Conservation (phyloP, 2,113 vertebrate genomes). For the Dasyurus viverrinus region DNA sequence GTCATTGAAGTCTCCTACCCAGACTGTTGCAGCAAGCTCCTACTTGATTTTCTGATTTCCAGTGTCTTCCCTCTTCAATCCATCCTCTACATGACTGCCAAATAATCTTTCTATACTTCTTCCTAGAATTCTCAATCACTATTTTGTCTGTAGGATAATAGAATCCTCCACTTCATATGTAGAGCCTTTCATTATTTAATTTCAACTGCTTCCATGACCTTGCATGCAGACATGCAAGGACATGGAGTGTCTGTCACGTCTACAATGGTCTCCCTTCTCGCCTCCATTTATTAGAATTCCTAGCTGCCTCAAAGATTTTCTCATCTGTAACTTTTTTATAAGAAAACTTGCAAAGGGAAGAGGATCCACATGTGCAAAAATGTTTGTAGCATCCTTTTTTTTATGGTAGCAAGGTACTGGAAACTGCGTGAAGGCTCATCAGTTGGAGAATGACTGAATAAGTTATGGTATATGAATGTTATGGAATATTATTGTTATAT, state of each 20-base stretch:
- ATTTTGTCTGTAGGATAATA: background rate
- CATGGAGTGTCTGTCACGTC: background rate
- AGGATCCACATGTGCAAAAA: too few species aligned
- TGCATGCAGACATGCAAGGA: too few species aligned
- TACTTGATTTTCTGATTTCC: background rate
- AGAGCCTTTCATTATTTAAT: background rate
- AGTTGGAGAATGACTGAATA: too few species aligned
- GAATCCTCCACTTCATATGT: background rate
- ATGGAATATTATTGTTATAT: too few species aligned
- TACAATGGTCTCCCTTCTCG: background rate
- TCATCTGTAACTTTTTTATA: background rate
- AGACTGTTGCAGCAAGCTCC: background rate
- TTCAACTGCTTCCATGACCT: background rate
- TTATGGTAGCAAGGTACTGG: too few species aligned
- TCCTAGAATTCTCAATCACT: background rate
- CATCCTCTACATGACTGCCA: background rate
- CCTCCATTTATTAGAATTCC: background rate
- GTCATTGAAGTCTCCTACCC: background rate
- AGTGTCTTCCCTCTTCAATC: background rate
- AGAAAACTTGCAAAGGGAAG: background rate
- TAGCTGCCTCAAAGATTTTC: background rate
- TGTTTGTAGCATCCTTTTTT: too few species aligned
- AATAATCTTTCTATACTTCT: background rate
- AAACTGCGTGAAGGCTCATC: too few species aligned
- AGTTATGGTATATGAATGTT: too few species aligned